phyloP scores from a whole-genome alignment of 2,888 invertebrate genomes.

The Tridacna crocea region DNA sequence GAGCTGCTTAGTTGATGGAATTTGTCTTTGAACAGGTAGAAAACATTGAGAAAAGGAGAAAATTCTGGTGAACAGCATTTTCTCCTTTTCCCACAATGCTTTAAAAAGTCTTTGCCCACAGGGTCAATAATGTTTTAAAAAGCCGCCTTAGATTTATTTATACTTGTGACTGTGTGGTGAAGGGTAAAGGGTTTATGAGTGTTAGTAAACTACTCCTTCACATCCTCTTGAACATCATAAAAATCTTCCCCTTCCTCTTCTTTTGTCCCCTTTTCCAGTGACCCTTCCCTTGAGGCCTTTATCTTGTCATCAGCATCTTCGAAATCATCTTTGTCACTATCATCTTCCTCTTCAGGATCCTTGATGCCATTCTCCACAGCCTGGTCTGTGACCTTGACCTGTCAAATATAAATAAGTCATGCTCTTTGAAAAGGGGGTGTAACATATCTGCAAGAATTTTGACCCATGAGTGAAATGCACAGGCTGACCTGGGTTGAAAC shows the following conservation, averaged over 20 bases:
- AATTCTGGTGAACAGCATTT: too few species aligned
- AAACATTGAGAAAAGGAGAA: too few species aligned
- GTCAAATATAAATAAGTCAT: background rate
- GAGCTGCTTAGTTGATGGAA: too few species aligned
- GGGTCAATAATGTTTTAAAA: too few species aligned
- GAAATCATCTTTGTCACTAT: slow-evolving; percentile 40
- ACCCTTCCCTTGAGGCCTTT: background rate
- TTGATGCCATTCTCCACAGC: background rate
- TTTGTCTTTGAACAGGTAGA: too few species aligned
- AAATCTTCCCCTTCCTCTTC: slow-evolving; percentile 36
- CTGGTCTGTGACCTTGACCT: background rate
- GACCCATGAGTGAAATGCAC: too few species aligned
- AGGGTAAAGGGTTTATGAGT: too few species aligned
- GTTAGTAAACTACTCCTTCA: slow-evolving; percentile 5
- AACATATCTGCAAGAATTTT: background rate
- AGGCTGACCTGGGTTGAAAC: too few species aligned
- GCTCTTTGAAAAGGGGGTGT: background rate
- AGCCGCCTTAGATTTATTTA: too few species aligned
- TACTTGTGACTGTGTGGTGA: too few species aligned
- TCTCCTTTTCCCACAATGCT: too few species aligned
- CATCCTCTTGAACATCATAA: slow-evolving; percentile 30
- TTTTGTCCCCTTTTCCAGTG: slow-evolving; percentile 9
- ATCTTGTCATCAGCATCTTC: slow-evolving; percentile 33
- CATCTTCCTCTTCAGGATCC: background rate
- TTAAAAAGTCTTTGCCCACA: too few species aligned